Conservation (phyloP, 2,113 vertebrate genomes). For the Peromyscus californicus region DNA sequence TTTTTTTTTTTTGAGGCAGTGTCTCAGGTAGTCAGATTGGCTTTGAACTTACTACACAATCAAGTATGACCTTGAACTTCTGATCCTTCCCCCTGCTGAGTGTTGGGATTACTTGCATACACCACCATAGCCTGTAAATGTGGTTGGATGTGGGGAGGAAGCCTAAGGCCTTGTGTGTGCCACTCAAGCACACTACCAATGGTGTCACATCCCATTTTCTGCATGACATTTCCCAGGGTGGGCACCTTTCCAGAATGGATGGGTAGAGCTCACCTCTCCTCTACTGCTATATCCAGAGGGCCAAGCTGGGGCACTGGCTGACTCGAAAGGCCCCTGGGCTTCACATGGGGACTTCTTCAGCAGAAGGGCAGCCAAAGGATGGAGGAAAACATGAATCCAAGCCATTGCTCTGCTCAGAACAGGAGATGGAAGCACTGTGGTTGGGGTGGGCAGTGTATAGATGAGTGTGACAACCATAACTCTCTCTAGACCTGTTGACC, state of each 20-base stretch:
- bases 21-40: not conserved
- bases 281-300: rapidly evolving
- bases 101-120: not conserved
- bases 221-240: not conserved
- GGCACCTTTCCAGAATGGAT: not conserved
- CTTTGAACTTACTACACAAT: not conserved
- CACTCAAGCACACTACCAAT: not conserved
- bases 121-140: not conserved
- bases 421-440: not conserved
- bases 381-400: not conserved
- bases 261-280: not conserved
- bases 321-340: not conserved
- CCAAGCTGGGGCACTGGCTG: no score
- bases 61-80: not conserved
- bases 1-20: not conserved
- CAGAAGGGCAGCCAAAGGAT: not conserved
- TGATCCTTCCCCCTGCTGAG: not conserved
- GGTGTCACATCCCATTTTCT: not conserved
- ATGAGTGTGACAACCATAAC: not conserved
- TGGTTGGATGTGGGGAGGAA: no score
- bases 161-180: not conserved
- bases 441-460: no score
- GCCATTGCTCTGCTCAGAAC: not conserved
- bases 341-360: no score
- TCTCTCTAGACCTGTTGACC: not conserved